Conservation (phyloP, 2,888 invertebrate species). For the Osmoderma eremita region DNA sequence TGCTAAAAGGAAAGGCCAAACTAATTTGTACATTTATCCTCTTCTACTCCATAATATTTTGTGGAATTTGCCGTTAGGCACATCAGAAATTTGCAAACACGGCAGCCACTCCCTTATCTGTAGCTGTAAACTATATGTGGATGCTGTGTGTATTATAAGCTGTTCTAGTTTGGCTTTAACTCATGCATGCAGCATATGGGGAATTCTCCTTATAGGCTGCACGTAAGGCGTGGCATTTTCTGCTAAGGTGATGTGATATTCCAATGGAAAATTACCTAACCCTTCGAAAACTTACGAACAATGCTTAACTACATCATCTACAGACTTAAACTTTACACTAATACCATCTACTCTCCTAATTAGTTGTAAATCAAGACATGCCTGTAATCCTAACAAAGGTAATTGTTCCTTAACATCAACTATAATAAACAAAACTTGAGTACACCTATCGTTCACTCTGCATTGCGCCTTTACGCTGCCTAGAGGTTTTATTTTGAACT, state of each 20-base stretch:
- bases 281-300: constrained; percentile 11
- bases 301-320: constrained; percentile 5
- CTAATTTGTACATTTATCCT: too few species aligned
- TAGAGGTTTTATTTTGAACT: background rate
- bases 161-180: too few species aligned
- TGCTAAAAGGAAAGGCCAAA: too few species aligned
- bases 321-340: background rate
- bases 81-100: too few species aligned
- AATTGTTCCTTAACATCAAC: constrained; percentile 7
- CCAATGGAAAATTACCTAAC: background rate
- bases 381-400: constrained; percentile 4
- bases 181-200: too few species aligned
- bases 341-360: background rate
- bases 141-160: too few species aligned
- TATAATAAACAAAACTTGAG: background rate
- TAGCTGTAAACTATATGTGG: too few species aligned
- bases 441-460: background rate
- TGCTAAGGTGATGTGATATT: constrained; percentile 13
- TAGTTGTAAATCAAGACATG: constrained; percentile 8
- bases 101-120: too few species aligned
- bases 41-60: too few species aligned
- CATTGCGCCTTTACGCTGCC: background rate
- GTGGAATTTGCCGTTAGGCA: too few species aligned
- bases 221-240: background rate
- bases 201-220: too few species aligned